Conservation (phyloP, 2,888 invertebrate genomes). For the Epistrophella euchroma region DNA sequence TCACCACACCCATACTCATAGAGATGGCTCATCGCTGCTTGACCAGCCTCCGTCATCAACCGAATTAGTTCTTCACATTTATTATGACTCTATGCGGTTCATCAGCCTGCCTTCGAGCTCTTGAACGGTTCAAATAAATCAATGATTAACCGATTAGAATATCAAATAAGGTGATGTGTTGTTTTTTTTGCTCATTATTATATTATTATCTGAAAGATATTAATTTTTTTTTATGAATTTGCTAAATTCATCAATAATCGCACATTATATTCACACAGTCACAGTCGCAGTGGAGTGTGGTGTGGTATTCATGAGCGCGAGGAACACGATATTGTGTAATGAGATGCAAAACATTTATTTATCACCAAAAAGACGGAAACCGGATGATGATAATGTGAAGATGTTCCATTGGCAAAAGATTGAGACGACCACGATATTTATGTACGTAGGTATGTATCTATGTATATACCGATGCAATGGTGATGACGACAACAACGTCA, state of each 20-base stretch:
- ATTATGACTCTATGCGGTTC: slow-evolving; percentile 3
- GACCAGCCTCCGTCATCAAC: slow-evolving; percentile 11
- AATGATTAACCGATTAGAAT: slow-evolving; percentile 26
- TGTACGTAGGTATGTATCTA: too few species aligned
- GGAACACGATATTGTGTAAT: slow-evolving; percentile 49
- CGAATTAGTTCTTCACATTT: not conserved
- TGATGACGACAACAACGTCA: slow-evolving; percentile 59
- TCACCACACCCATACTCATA: not conserved
- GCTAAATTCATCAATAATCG: slow-evolving; percentile 12
- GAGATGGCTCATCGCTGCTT: not conserved
- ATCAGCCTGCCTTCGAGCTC: slow-evolving; percentile 7
- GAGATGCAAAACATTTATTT: slow-evolving; percentile 55
- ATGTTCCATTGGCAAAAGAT: slow-evolving; percentile 46
- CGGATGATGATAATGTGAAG: slow-evolving; percentile 60
- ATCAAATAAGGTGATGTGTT: slow-evolving; percentile 1
- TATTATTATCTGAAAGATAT: not conserved
- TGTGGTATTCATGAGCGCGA: not conserved
- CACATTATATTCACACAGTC: not conserved
- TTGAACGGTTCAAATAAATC: slow-evolving; percentile 4
- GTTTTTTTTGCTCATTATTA: not conserved
- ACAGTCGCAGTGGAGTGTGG: not conserved
- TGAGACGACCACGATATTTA: slow-evolving; percentile 38
- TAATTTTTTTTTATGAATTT: not conserved
- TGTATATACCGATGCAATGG: not conserved
- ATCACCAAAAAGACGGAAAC: slow-evolving; percentile 68